Conservation (phyloP, 1,140 invertebrate genomes). For the Neuroterus valhalla region DNA sequence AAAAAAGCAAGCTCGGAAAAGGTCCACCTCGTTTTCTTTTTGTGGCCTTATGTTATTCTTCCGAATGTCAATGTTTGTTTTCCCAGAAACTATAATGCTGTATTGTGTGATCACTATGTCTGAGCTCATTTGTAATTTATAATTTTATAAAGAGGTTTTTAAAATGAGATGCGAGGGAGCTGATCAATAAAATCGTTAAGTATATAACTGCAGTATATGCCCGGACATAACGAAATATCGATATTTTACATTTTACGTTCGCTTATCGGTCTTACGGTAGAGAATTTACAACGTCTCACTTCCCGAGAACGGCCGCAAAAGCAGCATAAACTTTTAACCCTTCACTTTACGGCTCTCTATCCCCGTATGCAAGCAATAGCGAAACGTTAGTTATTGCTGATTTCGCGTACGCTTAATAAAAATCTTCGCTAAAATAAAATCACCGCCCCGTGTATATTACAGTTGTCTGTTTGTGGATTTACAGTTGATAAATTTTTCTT, state of each 20-base stretch:
- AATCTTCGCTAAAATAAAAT: constrained; percentile 60
- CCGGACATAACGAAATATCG: constrained; percentile 6
- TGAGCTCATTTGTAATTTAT: too few relatives aligned
- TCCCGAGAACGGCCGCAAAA: constrained; percentile 61
- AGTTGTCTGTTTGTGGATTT: constrained; percentile 47
- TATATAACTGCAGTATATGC: neutral
- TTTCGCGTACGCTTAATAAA: constrained; percentile 63
- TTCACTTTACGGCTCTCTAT: constrained; percentile 54
- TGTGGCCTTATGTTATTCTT: too few relatives aligned
- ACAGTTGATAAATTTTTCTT: constrained; percentile 67
- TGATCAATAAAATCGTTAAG: constrained; percentile 1
- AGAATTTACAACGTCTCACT: constrained; percentile 65
- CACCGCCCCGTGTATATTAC: constrained; percentile 17
- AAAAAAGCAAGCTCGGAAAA: too few relatives aligned
- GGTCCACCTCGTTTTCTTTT: too few relatives aligned
- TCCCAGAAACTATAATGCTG: too few relatives aligned
- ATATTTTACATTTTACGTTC: constrained; percentile 59
- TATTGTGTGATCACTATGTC: too few relatives aligned
- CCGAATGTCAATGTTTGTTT: too few relatives aligned
- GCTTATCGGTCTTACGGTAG: constrained; percentile 59
- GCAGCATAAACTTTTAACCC: constrained; percentile 61
- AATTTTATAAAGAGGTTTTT: neutral
- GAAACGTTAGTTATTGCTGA: constrained; percentile 65
- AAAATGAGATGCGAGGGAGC: neutral
- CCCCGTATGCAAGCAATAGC: constrained; percentile 45